Base-by-base conservation (phyloP, 2,113 vertebrate species). In the Dissostichus mawsoni region DNA sequence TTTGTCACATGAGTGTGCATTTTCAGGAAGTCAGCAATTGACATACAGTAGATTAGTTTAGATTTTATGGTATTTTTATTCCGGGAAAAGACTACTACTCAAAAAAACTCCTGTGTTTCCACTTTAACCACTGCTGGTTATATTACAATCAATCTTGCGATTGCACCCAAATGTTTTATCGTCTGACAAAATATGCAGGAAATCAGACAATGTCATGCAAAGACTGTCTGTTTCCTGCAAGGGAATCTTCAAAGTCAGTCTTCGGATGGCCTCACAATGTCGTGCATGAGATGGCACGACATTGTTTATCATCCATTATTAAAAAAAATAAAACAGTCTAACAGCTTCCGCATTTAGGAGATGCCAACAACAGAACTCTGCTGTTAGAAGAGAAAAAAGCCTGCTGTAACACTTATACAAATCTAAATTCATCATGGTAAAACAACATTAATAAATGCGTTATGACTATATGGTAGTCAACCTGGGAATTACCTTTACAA, bases 271-370 rank as follows among this genome's bases (percentile, higher is more conserved):
- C 59, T 76, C 62, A 70, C 48, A 20, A 20, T 20, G 20, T 20
- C 47, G 36, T 44, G 64, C 74, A 67, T 70, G 74, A 76, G 68
- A 80, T 53, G 82, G 79, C 68, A 67, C 76, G 74, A 74, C 68
- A 69, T 64, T 52, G 66, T 77, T 88, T 85, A 87, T 51, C 74
- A 70, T 74, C 17, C 20, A 16, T 80, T 82, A 63, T 9, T 9
- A 76, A 29, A 72, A 72, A 62, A 67, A 55, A 59, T 56, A 8
- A 17, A 1, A n/a, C 41, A 16, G 69, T 67, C 16, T 50, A 18
- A 67, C 33, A 73, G 84, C 66, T 59, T 82, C 66, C 57, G 50
- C 56, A 53, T 33, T 55, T 51, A 66, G 51, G 55, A 80, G 53
- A 33, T 17, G 48, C 77, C 13, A 51, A 88, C 62, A 80, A 80